Evolutionary conservation across 2,113 vertebrate genomes (phyloP).

Genomic region (Pseudolaguvia tuberculata): DNA sequence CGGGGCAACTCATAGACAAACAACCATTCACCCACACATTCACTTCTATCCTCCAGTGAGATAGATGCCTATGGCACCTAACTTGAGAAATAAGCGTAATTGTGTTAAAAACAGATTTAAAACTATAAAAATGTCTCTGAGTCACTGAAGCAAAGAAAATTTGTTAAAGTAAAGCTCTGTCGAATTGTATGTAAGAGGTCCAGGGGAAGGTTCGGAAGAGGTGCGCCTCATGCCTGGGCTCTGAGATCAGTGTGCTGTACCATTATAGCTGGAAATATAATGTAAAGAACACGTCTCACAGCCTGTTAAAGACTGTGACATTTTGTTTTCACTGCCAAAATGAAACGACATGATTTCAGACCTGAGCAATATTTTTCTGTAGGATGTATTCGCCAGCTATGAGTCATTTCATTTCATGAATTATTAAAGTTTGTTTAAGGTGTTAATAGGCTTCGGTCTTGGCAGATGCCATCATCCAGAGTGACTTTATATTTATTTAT

Average conservation of each 20-base stretch:
- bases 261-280: constrained; percentile 35
- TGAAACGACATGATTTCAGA: not conserved
- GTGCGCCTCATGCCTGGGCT: constrained; percentile 49
- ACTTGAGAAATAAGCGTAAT: too few species aligned
- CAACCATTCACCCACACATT: too few species aligned
- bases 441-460: not conserved
- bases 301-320: not conserved
- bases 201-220: not conserved
- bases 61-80: too few species aligned
- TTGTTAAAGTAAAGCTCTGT: constrained; percentile 30
- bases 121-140: not conserved
- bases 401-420: not conserved
- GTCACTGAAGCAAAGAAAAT: not conserved
- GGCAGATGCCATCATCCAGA: not conserved
- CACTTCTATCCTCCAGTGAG: too few species aligned
- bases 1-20: too few species aligned
- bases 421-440: not conserved
- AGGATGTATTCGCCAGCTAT: not conserved
- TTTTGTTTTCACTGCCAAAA: constrained; percentile 17
- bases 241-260: constrained; percentile 46
- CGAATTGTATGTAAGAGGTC: constrained; percentile 55
- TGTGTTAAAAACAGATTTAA: too few species aligned
- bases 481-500: too few species aligned
- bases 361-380: not conserved
- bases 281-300: not conserved